These are phyloP conservation scores for Etheostoma nigrum DNA, from an alignment of 2,797 vertebrate genomes.

Conservation along the genomic window DNA sequence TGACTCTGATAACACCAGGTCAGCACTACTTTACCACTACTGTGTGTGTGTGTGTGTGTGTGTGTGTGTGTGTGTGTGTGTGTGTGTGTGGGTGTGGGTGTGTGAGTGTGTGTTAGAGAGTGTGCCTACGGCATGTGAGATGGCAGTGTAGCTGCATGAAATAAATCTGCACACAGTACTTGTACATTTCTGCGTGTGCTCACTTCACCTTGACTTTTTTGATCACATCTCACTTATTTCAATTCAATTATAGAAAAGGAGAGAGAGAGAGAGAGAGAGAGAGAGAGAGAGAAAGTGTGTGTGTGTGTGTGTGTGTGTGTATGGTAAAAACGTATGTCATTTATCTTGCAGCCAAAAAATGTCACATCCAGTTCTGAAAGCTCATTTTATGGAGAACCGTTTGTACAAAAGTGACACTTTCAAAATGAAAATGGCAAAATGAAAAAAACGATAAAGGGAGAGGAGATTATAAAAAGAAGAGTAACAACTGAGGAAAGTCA, in stretches of 20 bases:
- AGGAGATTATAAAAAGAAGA: slow-evolving; percentile 11
- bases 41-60: slow-evolving; percentile 23
- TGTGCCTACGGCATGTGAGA: slow-evolving; percentile 13
- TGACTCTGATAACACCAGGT: slow-evolving; percentile 98
- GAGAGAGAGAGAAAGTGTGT: neutral
- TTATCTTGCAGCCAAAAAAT: slow-evolving; percentile 32
- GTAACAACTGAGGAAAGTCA: slow-evolving; percentile 5
- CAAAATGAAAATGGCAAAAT: slow-evolving; percentile 17
- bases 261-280: neutral
- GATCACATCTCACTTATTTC: slow-evolving; percentile 21
- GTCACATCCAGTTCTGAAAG: slow-evolving; percentile 31
- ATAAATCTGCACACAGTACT: slow-evolving; percentile 21
- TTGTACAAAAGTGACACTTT: slow-evolving; percentile 27
- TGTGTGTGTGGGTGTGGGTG: no score
- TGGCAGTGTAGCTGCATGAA: slow-evolving; percentile 21
- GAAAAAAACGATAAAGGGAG: neutral
- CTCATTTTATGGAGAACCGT: slow-evolving; percentile 25
- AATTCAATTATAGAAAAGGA: slow-evolving; percentile 42
- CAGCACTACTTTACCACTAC: slow-evolving; percentile 62
- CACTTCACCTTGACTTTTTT: slow-evolving; percentile 23
- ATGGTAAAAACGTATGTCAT: slow-evolving; percentile 33
- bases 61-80: slow-evolving; percentile 15
- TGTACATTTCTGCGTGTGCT: slow-evolving; percentile 20
- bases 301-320: neutral
- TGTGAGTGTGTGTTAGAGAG: neutral